Base-by-base conservation (phyloP, 2,113 vertebrate species). In the Aphelocoma coerulescens region DNA sequence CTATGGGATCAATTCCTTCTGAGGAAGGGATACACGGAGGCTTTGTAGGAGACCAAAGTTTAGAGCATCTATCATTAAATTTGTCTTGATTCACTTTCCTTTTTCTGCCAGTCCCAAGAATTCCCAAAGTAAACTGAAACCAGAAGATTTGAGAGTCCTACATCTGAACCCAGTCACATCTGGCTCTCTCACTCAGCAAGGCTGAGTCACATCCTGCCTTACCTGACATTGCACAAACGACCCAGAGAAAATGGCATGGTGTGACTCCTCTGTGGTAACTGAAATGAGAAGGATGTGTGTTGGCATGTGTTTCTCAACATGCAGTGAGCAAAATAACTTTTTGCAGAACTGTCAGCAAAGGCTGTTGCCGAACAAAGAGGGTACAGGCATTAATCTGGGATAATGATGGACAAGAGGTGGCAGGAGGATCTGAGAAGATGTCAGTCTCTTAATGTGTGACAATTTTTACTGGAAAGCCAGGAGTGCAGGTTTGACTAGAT, bases 191-290 rank as follows among this genome's bases (percentile, higher is more conserved):
- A 41, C 39, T 41, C 39, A 37, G 35, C 11, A 39, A 41, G 21
- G 13, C 52, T 96, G 96, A 97, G 76, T 97, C 96, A 97, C 80
- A 94, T 96, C 95, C 96, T 97, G 96, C 73, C 46, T 96, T 96
- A 88, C 93, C 95, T 96, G 93, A 39, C 86, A 51, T 86, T 96
- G 85, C 95, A 92, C 67, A 97, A 96, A 88, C 2, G 54, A 76
- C 77, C 62, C 32, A 58, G 69, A 73, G 85, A 63, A 81, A 85
- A 65, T 1, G 0, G n/a, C 2, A 0, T 74, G 61, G 77, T 83
- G 86, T 52, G 74, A 58, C 86, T 95, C 54, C 61, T 88, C 63
- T 89, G 58, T 43, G 21, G 80, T 75, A 78, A 95, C 85, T 93
- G 62, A 68, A 74, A 82, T 65, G 85, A 94, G 87, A 51, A 81